These are phyloP conservation scores for Aegithalos caudatus DNA, from an alignment of 2,113 vertebrate species.

Conservation along the genomic window DNA sequence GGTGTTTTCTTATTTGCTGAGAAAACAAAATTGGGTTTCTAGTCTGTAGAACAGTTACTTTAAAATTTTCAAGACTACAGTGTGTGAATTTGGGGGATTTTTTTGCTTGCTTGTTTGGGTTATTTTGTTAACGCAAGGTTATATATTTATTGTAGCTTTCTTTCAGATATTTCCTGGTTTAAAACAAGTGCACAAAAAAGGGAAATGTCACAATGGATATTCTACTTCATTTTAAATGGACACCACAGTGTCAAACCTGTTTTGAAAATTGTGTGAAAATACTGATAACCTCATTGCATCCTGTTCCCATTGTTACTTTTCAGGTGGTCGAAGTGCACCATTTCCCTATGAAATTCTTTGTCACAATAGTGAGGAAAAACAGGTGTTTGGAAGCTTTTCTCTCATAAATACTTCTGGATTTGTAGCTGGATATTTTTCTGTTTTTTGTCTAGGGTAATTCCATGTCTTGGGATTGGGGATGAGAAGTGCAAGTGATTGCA, in stretches of 20 bases:
- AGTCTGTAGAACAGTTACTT: neutral
- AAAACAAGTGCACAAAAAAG: conserved; percentile 30
- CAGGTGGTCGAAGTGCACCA: neutral
- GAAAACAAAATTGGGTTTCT: neutral
- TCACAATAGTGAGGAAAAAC: conserved; percentile 33
- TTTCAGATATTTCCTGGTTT: conserved; percentile 35
- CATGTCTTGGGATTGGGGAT: neutral
- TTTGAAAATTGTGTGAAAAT: conserved; percentile 40
- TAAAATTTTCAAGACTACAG: neutral
- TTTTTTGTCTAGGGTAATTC: neutral
- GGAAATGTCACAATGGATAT: conserved; percentile 54
- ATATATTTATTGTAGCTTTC: neutral
- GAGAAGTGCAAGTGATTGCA: neutral
- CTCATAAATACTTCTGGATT: neutral
- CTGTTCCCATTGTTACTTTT: conserved; percentile 42
- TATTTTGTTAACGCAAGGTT: neutral
- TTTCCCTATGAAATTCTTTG: conserved; percentile 29
- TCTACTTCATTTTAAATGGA: conserved; percentile 28
- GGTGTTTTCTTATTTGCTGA: neutral
- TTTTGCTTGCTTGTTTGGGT: neutral
- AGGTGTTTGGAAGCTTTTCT: neutral
- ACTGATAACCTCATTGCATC: neutral
- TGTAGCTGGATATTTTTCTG: neutral
- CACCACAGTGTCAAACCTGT: neutral
- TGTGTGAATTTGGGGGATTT: neutral